Percentiles rank a stretch among this genome's conserved stretches.
Evolutionary conservation across 2,113 vertebrate genomes (phyloP).

Genomic region (Fregata magnificens): DNA sequence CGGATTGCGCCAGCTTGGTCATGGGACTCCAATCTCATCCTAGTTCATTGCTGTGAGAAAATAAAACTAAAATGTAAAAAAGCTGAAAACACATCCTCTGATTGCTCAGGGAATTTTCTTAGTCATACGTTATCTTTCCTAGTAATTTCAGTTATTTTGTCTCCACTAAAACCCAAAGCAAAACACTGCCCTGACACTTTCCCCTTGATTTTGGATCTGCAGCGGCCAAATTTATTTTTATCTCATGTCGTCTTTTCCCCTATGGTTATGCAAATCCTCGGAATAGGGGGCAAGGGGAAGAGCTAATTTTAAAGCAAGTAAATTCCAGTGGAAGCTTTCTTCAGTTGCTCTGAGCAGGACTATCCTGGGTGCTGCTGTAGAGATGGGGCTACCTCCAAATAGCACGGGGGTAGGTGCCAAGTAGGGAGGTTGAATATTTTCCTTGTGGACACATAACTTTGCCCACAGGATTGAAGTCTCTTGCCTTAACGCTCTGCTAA

Average conservation of each 20-base stretch:
- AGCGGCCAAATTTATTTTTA: constrained; percentile 58
- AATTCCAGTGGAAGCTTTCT: constrained; percentile 38
- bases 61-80: constrained; percentile 62
- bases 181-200: constrained; percentile 68
- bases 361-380: constrained; percentile 25
- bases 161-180: constrained; percentile 61
- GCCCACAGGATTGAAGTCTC: constrained; percentile 16
- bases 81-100: constrained; percentile 67
- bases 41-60: constrained; percentile 69
- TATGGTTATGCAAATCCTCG: constrained; percentile 63
- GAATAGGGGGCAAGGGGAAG: constrained; percentile 52
- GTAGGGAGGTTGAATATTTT: constrained; percentile 62
- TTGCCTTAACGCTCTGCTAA: constrained; percentile 43
- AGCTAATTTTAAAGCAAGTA: constrained; percentile 69
- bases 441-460: constrained; percentile 39
- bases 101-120: constrained; percentile 72
- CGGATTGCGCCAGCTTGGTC: constrained; percentile 60
- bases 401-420: constrained; percentile 33
- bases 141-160: constrained; percentile 63
- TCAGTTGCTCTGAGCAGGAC: neutral
- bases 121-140: constrained; percentile 44
- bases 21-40: constrained; percentile 61
- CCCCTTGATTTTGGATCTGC: constrained; percentile 56
- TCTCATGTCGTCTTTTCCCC: constrained; percentile 23
- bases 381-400: constrained; percentile 49